Base-by-base conservation (phyloP, 2,797 vertebrate species). In the Telmatherina bonti region DNA sequence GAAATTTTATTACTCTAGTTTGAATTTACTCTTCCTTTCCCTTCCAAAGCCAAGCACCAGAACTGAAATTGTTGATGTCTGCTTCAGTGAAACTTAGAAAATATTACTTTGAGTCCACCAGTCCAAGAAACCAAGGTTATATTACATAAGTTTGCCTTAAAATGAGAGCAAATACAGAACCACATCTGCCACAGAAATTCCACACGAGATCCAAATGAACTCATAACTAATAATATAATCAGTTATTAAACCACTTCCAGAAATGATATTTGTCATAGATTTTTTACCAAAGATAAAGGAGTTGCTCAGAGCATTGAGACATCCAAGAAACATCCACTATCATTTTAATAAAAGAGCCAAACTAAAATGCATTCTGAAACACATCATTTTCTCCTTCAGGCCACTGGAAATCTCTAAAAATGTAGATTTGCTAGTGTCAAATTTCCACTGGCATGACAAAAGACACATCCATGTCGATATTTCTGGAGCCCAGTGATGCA, bases 391-490 rank as follows among this genome's bases (percentile, higher is more conserved):
- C 54, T 62, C 38, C 53, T 55, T 30, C 30, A 41, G 81, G 67
- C 62, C 66, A 73, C 36, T 31, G 68, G 69, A 45, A 69, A 60
- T 38, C 47, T 68, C 27, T 69, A 60, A 68, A 84, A 88, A 86
- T 76, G 74, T 80, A 86, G 75, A 87, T 81, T 80, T 52, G 4
- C 66, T 60, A 41, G 82, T 84, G 88, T 87, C 73, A 88, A 70
- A 90, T 85, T 86, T 85, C 84, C 79, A 63, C 70, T 62, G 59
- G 84, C 83, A 75, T 72, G 73, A 82, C 82, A 79, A 88, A 91
- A 85, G 64, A 72, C 75, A 77, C 72, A 85, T 89, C 79, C 56
- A 59, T 83, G 82, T 85, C 63, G 57, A 88, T 90, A 74, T 89
- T 88, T 82, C 60, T 13, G 2, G 82, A 75, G 54, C 71, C 67